phyloP scores from a whole-genome alignment of 2,888 invertebrate species.

The Aphidius colemani region DNA sequence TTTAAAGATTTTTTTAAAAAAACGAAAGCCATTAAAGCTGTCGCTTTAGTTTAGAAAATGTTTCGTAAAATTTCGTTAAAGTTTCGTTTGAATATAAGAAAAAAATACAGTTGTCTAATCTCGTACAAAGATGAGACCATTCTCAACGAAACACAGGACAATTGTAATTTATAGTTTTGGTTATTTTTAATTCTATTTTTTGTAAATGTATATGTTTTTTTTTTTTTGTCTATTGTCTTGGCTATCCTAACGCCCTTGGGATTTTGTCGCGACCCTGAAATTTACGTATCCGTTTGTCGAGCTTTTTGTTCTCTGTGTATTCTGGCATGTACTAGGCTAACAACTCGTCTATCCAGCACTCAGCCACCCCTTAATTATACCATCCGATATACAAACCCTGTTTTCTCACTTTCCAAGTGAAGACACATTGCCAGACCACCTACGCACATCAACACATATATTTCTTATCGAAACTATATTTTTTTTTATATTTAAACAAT shows the following conservation, averaged over 20 bases:
- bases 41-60: no score
- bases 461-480: background rate
- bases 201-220: no score
- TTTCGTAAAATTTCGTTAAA: no score
- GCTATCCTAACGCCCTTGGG: background rate
- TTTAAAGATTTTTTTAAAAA: no score
- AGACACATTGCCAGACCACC: background rate
- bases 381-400: background rate
- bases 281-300: conserved; percentile 8
- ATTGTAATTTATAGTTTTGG: no score
- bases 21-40: no score
- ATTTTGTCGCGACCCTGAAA: conserved; percentile 16
- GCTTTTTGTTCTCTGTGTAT: conserved; percentile 4
- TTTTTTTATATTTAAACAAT: no score
- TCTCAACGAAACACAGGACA: no score
- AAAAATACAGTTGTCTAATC: no score
- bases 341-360: background rate
- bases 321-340: background rate
- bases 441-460: background rate
- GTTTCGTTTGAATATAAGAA: no score
- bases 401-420: conserved; percentile 4
- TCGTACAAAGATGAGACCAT: no score
- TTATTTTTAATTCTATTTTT: no score
- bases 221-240: background rate
- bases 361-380: conserved; percentile 9